Evolutionary conservation across 2,888 invertebrate species (phyloP), one percentile per base, ranked within the genome.

Genomic region (Callimorpha dominula): DNA sequence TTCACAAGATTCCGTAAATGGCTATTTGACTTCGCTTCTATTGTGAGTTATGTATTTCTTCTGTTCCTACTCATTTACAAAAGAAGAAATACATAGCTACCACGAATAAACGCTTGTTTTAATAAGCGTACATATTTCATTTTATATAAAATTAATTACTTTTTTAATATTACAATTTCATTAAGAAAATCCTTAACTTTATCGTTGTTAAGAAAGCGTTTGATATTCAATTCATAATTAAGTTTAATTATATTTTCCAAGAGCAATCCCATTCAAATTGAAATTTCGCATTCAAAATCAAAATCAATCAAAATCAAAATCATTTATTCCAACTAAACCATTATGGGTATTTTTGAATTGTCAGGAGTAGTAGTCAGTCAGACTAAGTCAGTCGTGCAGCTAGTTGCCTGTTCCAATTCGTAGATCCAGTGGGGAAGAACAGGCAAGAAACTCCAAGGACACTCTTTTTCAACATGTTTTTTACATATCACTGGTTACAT

Each of bases 301-400:
- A 71, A 78, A 76, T 76, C 31, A 65, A 73, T 70, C 71, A 77
- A 80, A 65, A 68, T 72, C n/a, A n/a, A n/a, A n/a, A n/a, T n/a
- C n/a, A n/a, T n/a, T n/a, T n/a, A n/a, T n/a, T n/a, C n/a, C n/a
- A n/a, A n/a, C n/a, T n/a, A n/a, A n/a, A n/a, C n/a, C n/a, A n/a
- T n/a, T n/a, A n/a, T n/a, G n/a, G n/a, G n/a, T n/a, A n/a, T n/a
- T n/a, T n/a, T n/a, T n/a, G n/a, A n/a, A n/a, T n/a, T n/a, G n/a
- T n/a, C n/a, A n/a, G n/a, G n/a, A n/a, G n/a, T n/a, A n/a, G n/a
- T n/a, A n/a, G n/a, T n/a, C n/a, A n/a, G n/a, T n/a, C n/a, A n/a
- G n/a, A n/a, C n/a, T n/a, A n/a, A n/a, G n/a, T n/a, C n/a, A n/a
- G n/a, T n/a, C n/a, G n/a, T n/a, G n/a, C n/a, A n/a, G n/a, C n/a